These are phyloP conservation scores for Pterobdella sp. DNA, from an alignment of 2,888 invertebrate genomes.

Conservation along the genomic window DNA sequence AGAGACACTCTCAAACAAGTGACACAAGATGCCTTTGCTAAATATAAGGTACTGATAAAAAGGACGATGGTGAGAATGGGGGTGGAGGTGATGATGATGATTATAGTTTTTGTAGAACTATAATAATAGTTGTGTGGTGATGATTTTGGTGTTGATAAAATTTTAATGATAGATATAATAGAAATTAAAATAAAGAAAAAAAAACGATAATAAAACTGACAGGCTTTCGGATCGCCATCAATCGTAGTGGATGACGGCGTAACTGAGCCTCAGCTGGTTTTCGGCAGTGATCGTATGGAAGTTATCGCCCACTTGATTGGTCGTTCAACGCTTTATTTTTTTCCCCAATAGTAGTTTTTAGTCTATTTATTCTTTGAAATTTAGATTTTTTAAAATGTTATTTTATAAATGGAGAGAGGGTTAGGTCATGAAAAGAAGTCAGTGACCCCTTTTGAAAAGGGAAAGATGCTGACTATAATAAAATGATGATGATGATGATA, in stretches of 20 bases:
- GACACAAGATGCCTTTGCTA: slow-evolving; percentile 12
- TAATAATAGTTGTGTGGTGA: neutral
- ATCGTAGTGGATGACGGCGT: slow-evolving; percentile 46
- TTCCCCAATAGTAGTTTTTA: neutral
- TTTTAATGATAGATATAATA: no score
- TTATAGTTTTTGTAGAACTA: neutral
- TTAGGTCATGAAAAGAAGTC: no score
- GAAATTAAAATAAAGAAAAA: no score
- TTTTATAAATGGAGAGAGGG: no score
- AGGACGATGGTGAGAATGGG: slow-evolving; percentile 8
- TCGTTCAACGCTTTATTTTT: slow-evolving; percentile 3
- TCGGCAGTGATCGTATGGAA: slow-evolving; percentile 52
- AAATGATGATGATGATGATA: no score
- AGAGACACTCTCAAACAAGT: slow-evolving; percentile 5
- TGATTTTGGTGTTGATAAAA: no score
- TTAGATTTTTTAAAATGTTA: no score
- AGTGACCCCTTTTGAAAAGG: no score
- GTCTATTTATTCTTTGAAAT: no score
- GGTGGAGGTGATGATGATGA: neutral
- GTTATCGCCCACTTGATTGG: slow-evolving; percentile 47
- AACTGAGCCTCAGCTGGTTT: slow-evolving; percentile 45
- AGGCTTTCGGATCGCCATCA: slow-evolving; percentile 46
- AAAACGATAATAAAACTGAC: no score
- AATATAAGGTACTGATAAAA: neutral
- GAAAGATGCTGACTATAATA: no score